phyloP scores from a whole-genome alignment of 2,888 invertebrate genomes.

The Agrilus biguttatus region DNA sequence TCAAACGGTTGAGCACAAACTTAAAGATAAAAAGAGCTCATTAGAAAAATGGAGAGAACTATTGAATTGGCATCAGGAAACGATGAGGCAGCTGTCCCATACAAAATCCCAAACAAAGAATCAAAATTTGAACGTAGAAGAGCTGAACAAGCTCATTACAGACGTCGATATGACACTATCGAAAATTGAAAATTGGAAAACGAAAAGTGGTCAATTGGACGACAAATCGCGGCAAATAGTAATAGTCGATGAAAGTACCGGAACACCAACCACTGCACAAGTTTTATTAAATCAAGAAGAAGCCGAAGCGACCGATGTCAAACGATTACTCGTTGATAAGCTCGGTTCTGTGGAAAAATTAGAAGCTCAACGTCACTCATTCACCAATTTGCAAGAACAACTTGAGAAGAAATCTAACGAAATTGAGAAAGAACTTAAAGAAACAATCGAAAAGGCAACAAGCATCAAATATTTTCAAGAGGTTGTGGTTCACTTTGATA shows the following conservation, averaged over 20 bases:
- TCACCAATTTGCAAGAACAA: constrained; percentile 57
- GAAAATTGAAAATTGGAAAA: constrained; percentile 57
- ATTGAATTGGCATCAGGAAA: constrained; percentile 67
- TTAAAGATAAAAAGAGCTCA: constrained; percentile 57
- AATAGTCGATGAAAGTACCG: constrained; percentile 54
- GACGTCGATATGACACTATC: constrained; percentile 56
- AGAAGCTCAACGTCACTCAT: constrained; percentile 62
- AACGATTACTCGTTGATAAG: constrained; percentile 51
- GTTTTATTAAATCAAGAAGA: constrained; percentile 60
- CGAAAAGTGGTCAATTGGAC: constrained; percentile 51
- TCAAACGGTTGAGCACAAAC: constrained; percentile 57
- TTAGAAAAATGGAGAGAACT: constrained; percentile 75
- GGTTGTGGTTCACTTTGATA: constrained; percentile 37
- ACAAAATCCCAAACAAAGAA: constrained; percentile 68
- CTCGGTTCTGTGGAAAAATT: constrained; percentile 55
- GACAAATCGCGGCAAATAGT: constrained; percentile 42
- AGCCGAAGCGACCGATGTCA: constrained; percentile 49
- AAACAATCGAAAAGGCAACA: constrained; percentile 37
- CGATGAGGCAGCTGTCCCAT: constrained; percentile 63
- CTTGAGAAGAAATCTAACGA: constrained; percentile 49
- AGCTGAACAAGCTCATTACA: constrained; percentile 50
- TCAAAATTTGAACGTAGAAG: constrained; percentile 54
- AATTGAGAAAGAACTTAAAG: constrained; percentile 40
- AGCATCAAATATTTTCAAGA: constrained; percentile 34
- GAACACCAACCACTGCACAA: constrained; percentile 57